Evolutionary conservation across 2,113 vertebrate genomes (phyloP).

Genomic region (Glareola pratincola): DNA sequence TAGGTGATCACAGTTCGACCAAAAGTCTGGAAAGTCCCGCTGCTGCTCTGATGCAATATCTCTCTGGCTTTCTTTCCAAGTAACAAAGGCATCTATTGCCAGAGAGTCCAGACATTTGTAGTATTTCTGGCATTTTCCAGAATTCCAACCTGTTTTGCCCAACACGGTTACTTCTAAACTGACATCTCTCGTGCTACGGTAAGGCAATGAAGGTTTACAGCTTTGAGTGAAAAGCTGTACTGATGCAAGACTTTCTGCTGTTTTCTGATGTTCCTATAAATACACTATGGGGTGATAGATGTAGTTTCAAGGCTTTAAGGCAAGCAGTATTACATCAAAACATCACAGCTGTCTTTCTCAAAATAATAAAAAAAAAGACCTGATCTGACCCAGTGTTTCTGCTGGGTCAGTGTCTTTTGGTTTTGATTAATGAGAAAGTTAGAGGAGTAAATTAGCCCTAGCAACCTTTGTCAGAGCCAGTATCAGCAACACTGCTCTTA

Average conservation of each 20-base stretch:
- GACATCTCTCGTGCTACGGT: background rate
- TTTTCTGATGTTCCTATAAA: background rate
- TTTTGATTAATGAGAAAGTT: background rate
- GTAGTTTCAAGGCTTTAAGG: background rate
- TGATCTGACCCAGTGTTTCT: background rate
- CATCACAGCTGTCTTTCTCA: background rate
- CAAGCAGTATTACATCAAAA: background rate
- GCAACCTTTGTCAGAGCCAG: background rate
- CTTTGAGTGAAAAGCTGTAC: background rate
- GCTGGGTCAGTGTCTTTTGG: background rate
- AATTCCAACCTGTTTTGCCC: background rate
- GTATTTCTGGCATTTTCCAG: constrained; percentile 10
- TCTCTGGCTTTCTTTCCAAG: background rate
- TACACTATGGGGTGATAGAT: accelerated
- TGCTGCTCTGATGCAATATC: constrained; percentile 16
- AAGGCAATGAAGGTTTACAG: background rate
- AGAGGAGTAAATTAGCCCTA: background rate
- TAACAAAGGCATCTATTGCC: background rate
- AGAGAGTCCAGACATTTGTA: background rate
- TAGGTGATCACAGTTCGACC: background rate
- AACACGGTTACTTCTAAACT: background rate
- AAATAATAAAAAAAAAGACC: background rate
- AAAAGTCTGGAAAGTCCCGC: background rate
- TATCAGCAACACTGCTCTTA: background rate
- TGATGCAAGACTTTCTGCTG: background rate